These are phyloP conservation scores for Pangasius krempfi DNA, from an alignment of 2,797 vertebrate genomes.

Conservation along the genomic window DNA sequence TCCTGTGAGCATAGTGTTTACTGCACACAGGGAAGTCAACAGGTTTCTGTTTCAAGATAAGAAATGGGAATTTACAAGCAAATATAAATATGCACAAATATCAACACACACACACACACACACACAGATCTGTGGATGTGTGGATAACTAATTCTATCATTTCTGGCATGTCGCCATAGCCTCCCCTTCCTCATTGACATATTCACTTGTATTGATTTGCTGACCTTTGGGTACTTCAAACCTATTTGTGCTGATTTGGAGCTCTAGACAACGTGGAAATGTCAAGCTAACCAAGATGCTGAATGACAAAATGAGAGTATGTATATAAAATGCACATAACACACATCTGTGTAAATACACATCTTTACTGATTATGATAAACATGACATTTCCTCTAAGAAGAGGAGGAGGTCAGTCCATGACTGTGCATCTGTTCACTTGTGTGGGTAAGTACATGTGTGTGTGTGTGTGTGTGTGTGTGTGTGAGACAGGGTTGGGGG, in stretches of 20 bases:
- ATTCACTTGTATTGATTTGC: slow-evolving; percentile 35
- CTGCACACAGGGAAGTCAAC: not conserved
- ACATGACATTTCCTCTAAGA: slow-evolving; percentile 6
- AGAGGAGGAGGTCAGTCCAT: not conserved
- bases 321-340: slow-evolving; percentile 14
- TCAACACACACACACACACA: not conserved
- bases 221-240: slow-evolving; percentile 48
- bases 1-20: slow-evolving; percentile 19
- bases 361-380: slow-evolving; percentile 8
- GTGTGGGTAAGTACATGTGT: not conserved
- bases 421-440: not conserved
- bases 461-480: not conserved
- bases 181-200: slow-evolving; percentile 39
- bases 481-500: not conserved
- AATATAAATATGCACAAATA: not conserved
- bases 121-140: slow-evolving; percentile 9
- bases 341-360: slow-evolving; percentile 3
- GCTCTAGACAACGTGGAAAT: slow-evolving; percentile 44
- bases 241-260: slow-evolving; percentile 31
- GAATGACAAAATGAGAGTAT: slow-evolving; percentile 22
- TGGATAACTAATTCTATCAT: slow-evolving; percentile 18
- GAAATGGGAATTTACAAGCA: not conserved
- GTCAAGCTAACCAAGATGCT: slow-evolving; percentile 44
- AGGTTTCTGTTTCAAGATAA: not conserved
- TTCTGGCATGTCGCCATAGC: slow-evolving; percentile 1